Percentiles rank a stretch among this genome's conserved stretches.
Evolutionary conservation across 2,113 vertebrate genomes (phyloP).

Genomic region (Triplophysa siluroides): DNA sequence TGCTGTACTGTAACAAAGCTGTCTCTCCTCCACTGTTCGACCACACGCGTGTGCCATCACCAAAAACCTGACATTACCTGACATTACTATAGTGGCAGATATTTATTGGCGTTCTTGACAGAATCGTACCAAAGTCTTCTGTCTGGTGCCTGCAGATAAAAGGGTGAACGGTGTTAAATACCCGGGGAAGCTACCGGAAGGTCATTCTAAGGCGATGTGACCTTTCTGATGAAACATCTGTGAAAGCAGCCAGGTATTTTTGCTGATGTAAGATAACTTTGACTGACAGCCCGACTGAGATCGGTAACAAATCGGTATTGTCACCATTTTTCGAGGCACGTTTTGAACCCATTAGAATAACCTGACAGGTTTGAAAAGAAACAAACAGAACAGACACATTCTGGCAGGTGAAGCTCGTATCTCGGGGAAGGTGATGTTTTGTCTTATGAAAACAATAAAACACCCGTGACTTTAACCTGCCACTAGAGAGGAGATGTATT

Average conservation of each 20-base stretch:
- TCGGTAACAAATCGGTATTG: slow-evolving; percentile 10
- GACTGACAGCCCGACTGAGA: not conserved
- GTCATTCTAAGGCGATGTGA: slow-evolving; percentile 6
- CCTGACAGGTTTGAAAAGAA: not conserved
- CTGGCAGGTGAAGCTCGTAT: slow-evolving; percentile 28
- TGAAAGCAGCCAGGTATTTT: not conserved
- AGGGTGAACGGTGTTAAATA: slow-evolving; percentile 10
- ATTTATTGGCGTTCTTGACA: slow-evolving; percentile 5
- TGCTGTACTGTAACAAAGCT: slow-evolving; percentile 16
- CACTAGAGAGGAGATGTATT: not conserved
- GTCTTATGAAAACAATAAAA: slow-evolving; percentile 31
- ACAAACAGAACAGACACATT: not conserved
- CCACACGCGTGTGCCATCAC: slow-evolving; percentile 8
- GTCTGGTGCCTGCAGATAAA: slow-evolving; percentile 25
- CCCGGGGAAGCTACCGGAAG: not conserved
- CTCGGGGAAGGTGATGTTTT: slow-evolving; percentile 22
- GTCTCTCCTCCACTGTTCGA: slow-evolving; percentile 14
- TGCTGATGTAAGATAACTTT: slow-evolving; percentile 14
- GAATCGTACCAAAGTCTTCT: slow-evolving; percentile 19
- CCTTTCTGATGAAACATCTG: slow-evolving; percentile 24
- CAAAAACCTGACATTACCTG: slow-evolving; percentile 32
- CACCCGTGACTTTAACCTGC: not conserved
- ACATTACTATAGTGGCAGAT: slow-evolving; percentile 11
- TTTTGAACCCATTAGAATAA: not conserved
- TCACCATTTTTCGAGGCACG: not conserved